Base-by-base conservation (phyloP, 2,888 invertebrate genomes). In the Hirtodrosophila confusa region DNA sequence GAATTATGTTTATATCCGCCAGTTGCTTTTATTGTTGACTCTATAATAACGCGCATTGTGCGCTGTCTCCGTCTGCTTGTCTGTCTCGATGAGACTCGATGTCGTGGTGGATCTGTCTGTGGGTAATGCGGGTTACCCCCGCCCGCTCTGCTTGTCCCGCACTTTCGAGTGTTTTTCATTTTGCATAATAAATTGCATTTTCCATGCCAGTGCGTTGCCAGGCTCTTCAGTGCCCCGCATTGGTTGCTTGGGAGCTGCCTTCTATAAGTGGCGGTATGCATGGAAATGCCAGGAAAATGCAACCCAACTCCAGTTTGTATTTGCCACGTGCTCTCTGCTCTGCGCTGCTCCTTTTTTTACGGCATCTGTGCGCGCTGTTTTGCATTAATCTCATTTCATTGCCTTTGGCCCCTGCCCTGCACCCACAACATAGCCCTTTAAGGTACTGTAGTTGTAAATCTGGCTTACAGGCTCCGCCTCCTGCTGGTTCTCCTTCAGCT, bases 131-230 rank as follows among this genome's bases (percentile, higher is more conserved):
- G 27, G 27, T 31, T 31, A 35, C 24, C 17, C 27, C 33, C 48
- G 12, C 23, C n/a, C 12, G 8, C 11, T 3, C 41, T 54, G 36
- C 51, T 33, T 45, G 43, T 31, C 40, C 29, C 48, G 43, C 24
- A 43, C 41, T 49, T 78, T 63, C 35, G 63, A 74, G 80, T 86
- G 84, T 80, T 86, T 87, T 82, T 79, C 67, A 79, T 82, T 86
- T 84, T 80, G 78, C 83, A 88, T 88, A 89, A 88, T 89, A 89
- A 89, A 89, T 89, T 89, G 75, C 82, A 88, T 88, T 89, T 86
- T 86, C 89, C 77, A 79, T 80, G 80, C 78, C 86, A 88, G 66
- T 85, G 83, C 76, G 43, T 70, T 51, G 50, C 50, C 27, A 23
- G 24, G 24, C 51, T 8, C 23, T 54, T 57, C 51, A 24, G 57